Conservation (phyloP, 2,113 vertebrate species). For the Herpailurus yagouaroundi region DNA sequence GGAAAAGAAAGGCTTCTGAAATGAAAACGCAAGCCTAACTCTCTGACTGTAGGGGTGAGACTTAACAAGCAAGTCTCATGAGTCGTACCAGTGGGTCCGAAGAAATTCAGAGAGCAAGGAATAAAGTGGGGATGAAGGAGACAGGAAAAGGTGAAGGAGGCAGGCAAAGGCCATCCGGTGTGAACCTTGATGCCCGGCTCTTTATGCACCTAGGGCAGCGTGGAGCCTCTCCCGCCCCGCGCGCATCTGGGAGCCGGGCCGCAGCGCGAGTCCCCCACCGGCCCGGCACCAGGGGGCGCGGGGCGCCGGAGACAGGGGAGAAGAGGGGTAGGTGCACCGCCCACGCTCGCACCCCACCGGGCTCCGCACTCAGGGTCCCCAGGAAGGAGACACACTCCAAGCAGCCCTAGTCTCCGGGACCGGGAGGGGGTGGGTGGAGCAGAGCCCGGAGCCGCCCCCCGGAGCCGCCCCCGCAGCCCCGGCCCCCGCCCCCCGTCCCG, state of each 20-base stretch:
- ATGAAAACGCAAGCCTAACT: constrained; percentile 33
- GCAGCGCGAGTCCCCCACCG: background rate
- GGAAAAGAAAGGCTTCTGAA: constrained; percentile 14
- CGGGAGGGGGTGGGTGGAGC: constrained; percentile 75
- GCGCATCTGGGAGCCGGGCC: background rate
- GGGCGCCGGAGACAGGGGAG: background rate
- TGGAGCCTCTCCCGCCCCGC: background rate
- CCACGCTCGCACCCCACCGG: background rate
- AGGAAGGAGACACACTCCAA: background rate
- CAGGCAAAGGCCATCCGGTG: constrained; percentile 11
- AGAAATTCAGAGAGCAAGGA: background rate
- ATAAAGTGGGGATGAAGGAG: background rate
- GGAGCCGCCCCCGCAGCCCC: constrained; percentile 69
- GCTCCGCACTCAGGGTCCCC: background rate
- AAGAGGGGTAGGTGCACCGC: background rate
- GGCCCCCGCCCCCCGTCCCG: constrained; percentile 63
- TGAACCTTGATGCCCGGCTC: constrained; percentile 8
- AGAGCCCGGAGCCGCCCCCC: constrained; percentile 72
- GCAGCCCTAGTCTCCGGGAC: background rate
- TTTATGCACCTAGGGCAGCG: constrained; percentile 38
- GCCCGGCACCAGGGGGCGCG: constrained; percentile 37
- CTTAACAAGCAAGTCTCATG: background rate
- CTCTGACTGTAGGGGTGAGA: background rate
- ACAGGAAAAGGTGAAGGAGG: constrained; percentile 7
- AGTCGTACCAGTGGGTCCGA: constrained; percentile 9